phyloP scores from a whole-genome alignment of 2,888 invertebrate genomes.

The Lampropteryx suffumata region DNA sequence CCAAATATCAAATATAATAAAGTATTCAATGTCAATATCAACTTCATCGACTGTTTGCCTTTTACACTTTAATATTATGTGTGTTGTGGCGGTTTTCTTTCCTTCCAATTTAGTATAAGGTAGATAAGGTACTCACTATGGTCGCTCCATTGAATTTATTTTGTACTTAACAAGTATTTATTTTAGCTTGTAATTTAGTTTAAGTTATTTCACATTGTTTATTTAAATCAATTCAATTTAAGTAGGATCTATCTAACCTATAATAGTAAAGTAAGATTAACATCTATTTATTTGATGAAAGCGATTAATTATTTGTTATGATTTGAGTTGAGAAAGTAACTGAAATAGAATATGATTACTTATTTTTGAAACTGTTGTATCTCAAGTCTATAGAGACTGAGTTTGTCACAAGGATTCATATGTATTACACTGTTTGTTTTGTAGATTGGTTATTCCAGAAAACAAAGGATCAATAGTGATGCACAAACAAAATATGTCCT shows the following conservation, averaged over 20 bases:
- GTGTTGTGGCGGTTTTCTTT: neutral
- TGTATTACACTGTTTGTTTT: too few species aligned
- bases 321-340: too few species aligned
- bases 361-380: too few species aligned
- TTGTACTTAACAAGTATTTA: conserved; percentile 16
- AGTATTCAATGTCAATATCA: neutral
- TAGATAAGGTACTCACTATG: neutral
- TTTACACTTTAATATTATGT: neutral
- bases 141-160: conserved; percentile 29
- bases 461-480: too few species aligned
- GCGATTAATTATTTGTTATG: too few species aligned
- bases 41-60: neutral
- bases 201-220: neutral
- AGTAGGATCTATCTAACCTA: too few species aligned
- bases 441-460: too few species aligned
- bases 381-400: too few species aligned
- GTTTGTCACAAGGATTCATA: too few species aligned
- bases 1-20: conserved; percentile 1
- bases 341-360: too few species aligned
- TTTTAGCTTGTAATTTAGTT: neutral
- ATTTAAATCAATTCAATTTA: neutral
- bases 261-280: too few species aligned
- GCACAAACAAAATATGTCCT: too few species aligned
- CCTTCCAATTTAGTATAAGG: conserved; percentile 12
- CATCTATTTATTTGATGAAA: conserved; percentile 8